Conservation (phyloP, 2,113 vertebrate species). For the Lanius ludovicianus region DNA sequence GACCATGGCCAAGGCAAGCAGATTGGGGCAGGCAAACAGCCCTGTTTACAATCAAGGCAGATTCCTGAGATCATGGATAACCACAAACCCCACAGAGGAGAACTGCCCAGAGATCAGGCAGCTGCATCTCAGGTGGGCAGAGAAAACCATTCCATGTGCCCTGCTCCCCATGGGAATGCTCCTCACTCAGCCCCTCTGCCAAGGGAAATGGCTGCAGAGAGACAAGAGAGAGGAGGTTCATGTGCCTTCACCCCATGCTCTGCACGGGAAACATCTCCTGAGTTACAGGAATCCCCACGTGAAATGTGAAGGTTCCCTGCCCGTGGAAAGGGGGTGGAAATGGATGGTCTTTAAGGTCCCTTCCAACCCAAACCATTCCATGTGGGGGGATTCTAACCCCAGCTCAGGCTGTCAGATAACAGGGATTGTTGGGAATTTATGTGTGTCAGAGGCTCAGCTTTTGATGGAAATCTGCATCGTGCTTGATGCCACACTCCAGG, state of each 20-base stretch:
- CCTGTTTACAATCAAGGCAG: not conserved
- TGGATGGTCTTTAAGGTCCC: not conserved
- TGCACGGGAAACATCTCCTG: not conserved
- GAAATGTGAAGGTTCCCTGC: not conserved
- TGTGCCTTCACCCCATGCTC: not conserved
- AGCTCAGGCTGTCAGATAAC: not conserved
- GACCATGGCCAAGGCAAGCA: not conserved
- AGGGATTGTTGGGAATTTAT: not conserved
- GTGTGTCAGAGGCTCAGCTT: not conserved
- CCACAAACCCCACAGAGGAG: not conserved
- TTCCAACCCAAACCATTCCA: not conserved
- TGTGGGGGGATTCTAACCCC: not conserved
- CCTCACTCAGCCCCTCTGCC: not conserved
- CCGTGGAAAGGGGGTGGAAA: not conserved
- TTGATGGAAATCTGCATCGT: accelerated
- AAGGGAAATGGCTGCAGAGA: not conserved
- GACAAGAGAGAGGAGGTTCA: not conserved
- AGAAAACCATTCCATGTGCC: not conserved
- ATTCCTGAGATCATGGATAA: accelerated
- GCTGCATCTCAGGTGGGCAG: not conserved
- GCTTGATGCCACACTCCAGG: not conserved
- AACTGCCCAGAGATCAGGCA: not conserved
- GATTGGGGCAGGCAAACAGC: not conserved
- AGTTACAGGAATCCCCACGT: not conserved
- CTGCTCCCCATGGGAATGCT: not conserved